A percentile compares a stretch with the other conserved stretches of the same genome.
Evolutionary conservation across 2,797 vertebrate species (phyloP).

Genomic region (Trematomus bernacchii): DNA sequence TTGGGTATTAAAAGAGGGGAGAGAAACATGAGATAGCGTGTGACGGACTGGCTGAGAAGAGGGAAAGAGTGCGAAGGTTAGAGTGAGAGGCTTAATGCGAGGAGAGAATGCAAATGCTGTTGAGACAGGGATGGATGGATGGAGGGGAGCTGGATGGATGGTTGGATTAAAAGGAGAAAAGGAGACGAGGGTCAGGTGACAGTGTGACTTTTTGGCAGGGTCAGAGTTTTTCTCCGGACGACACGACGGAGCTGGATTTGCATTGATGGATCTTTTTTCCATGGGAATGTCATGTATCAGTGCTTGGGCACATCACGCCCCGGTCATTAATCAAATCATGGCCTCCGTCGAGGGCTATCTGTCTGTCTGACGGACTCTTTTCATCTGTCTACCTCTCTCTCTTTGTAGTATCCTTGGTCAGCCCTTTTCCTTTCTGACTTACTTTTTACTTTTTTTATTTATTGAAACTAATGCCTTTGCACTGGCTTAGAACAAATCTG

Average conservation of each 20-base stretch:
- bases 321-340: slow-evolving; percentile 86
- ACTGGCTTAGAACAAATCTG: background rate
- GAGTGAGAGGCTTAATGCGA: slow-evolving; percentile 67
- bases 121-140: slow-evolving; percentile 56
- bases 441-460: background rate
- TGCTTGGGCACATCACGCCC: slow-evolving; percentile 79
- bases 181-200: slow-evolving; percentile 80
- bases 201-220: slow-evolving; percentile 74
- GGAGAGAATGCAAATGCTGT: slow-evolving; percentile 85
- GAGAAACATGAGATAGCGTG: slow-evolving; percentile 74
- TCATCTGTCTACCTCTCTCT: slow-evolving; percentile 44
- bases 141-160: slow-evolving; percentile 51
- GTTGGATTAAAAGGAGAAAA: slow-evolving; percentile 70
- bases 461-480: background rate
- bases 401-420: slow-evolving; percentile 10
- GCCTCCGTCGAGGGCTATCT: slow-evolving; percentile 66
- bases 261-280: slow-evolving; percentile 88
- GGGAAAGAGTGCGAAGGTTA: slow-evolving; percentile 62
- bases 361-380: slow-evolving; percentile 66
- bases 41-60: slow-evolving; percentile 63
- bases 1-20: slow-evolving; percentile 73
- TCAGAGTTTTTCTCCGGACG: slow-evolving; percentile 68
- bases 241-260: slow-evolving; percentile 79
- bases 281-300: slow-evolving; percentile 83
- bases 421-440: background rate